Evolutionary conservation across 2,113 vertebrate species (phyloP).

Genomic region (Oryzias celebensis): DNA sequence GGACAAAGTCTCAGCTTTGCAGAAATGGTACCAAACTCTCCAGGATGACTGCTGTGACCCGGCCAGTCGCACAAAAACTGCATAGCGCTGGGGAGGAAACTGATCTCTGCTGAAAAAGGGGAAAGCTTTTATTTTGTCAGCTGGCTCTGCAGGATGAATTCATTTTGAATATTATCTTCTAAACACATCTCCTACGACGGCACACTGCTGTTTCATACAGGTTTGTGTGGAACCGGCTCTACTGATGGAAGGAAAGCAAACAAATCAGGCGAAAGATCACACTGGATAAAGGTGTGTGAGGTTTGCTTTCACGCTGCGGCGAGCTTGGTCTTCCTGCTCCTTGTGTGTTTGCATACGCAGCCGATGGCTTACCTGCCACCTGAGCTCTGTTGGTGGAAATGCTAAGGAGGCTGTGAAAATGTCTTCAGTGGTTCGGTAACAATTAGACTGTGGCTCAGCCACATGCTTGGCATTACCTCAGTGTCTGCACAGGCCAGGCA

Average conservation of each 20-base stretch:
- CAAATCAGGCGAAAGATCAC: not conserved
- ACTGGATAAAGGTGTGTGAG: not conserved
- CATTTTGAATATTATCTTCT: too few species aligned
- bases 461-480: conserved; percentile 61
- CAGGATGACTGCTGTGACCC: too few species aligned
- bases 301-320: not conserved
- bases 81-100: too few species aligned
- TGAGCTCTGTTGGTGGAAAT: conserved; percentile 26
- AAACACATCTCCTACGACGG: too few species aligned
- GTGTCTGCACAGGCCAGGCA: conserved; percentile 36
- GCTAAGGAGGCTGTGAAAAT: conserved; percentile 25
- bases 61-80: too few species aligned
- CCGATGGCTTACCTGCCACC: conserved; percentile 3
- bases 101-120: too few species aligned
- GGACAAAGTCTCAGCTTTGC: too few species aligned
- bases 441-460: conserved; percentile 50
- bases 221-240: too few species aligned
- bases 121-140: too few species aligned
- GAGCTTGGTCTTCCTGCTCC: not conserved
- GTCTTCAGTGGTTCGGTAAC: conserved; percentile 49
- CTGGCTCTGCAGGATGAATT: too few species aligned
- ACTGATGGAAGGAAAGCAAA: not conserved
- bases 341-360: not conserved
- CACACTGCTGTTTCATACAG: too few species aligned
- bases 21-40: too few species aligned